A percentile compares a stretch with the other conserved stretches of the same genome.
Evolutionary conservation across 2,888 invertebrate genomes (phyloP).

Genomic region (Archips crataeganus): DNA sequence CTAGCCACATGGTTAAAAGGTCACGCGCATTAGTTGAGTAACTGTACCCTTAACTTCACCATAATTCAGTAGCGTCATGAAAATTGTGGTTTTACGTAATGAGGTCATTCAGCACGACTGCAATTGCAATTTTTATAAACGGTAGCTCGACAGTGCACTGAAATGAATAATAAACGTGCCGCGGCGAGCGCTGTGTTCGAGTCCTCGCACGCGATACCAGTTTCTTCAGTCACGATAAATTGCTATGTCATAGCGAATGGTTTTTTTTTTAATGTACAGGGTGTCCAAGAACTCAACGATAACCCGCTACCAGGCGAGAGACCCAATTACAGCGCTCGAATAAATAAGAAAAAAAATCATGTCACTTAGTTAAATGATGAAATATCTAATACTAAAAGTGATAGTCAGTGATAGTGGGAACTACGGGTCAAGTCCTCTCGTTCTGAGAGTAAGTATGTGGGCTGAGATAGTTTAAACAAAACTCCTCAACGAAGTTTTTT

Average conservation of each 20-base stretch:
- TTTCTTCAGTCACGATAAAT: conserved; percentile 24
- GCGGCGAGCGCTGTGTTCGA: conserved; percentile 14
- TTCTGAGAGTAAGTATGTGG: too few relatives aligned
- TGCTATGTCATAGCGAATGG: conserved; percentile 14
- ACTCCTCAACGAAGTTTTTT: too few relatives aligned
- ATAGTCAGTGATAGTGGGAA: too few relatives aligned
- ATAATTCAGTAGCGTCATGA: conserved; percentile 23
- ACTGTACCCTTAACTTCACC: not conserved
- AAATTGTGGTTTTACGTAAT: conserved; percentile 51
- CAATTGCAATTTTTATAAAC: conserved; percentile 63
- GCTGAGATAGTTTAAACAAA: too few relatives aligned
- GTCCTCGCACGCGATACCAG: conserved; percentile 23
- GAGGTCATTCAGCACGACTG: conserved; percentile 53
- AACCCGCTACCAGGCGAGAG: too few relatives aligned
- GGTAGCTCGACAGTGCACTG: conserved; percentile 56
- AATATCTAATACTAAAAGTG: too few relatives aligned
- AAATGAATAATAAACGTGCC: conserved; percentile 53
- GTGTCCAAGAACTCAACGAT: too few relatives aligned
- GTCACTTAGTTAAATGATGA: too few relatives aligned
- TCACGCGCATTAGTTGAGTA: not conserved
- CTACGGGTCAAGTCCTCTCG: too few relatives aligned
- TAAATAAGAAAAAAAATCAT: too few relatives aligned
- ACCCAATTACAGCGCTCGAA: too few relatives aligned
- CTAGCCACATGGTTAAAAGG: not conserved
- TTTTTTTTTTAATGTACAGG: too few relatives aligned